These are phyloP conservation scores for Choreutis nemorana DNA, from an alignment of 2,888 invertebrate genomes.

Conservation along the genomic window DNA sequence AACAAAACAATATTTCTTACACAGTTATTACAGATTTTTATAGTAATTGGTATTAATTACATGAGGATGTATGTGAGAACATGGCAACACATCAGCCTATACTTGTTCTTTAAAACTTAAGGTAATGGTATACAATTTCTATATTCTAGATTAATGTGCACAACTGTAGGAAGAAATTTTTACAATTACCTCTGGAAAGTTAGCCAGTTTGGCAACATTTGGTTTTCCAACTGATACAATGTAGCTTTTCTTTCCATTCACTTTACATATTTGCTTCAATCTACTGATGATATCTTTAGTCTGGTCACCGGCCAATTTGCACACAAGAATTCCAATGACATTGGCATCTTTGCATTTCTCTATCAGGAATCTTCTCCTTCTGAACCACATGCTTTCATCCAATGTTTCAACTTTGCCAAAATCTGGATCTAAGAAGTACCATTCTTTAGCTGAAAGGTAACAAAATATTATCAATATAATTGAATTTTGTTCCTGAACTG, in stretches of 20 bases:
- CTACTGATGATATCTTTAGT: constrained; percentile 78
- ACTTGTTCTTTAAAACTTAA: neutral
- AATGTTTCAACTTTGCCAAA: constrained; percentile 36
- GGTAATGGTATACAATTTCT: too few relatives aligned
- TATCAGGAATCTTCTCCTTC: constrained; percentile 81
- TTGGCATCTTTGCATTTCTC: constrained; percentile 93
- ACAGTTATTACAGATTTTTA: neutral
- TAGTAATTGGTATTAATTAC: neutral
- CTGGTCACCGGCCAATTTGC: constrained; percentile 85
- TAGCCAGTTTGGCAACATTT: constrained; percentile 93
- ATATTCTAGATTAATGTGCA: neutral
- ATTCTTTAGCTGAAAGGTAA: constrained; percentile 50
- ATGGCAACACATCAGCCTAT: neutral
- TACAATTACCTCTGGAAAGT: constrained; percentile 81
- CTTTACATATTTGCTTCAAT: constrained; percentile 75
- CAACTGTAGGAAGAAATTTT: neutral
- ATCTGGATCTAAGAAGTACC: constrained; percentile 65
- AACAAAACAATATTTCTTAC: constrained; percentile 12
- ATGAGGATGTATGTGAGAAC: too few relatives aligned
- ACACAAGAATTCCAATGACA: constrained; percentile 88
- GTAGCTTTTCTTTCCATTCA: constrained; percentile 86
- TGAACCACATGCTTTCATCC: constrained; percentile 68
- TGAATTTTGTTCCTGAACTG: neutral
- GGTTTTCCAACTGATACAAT: constrained; percentile 94
- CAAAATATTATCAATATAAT: neutral